Percentiles rank a stretch among this genome's conserved stretches.
These are phyloP conservation scores for Cinclus cinclus DNA, from an alignment of 2,113 vertebrate species.

Conservation along the genomic window DNA sequence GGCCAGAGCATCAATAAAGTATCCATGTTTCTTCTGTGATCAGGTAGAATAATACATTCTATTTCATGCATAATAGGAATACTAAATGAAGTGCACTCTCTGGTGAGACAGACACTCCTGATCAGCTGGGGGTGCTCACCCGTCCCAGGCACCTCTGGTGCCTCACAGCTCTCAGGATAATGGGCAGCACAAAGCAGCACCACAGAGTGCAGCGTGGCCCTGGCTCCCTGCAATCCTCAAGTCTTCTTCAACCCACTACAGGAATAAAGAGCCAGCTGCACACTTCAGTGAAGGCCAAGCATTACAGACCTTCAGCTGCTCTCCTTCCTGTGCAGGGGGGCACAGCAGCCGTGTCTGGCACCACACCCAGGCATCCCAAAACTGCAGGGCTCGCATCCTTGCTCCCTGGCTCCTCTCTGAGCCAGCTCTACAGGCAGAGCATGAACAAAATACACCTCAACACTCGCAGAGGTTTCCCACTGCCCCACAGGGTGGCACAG, in stretches of 20 bases:
- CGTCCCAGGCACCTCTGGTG: background rate
- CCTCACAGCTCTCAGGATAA: background rate
- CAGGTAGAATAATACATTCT: background rate
- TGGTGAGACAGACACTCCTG: background rate
- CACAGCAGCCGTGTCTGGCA: rapidly evolving
- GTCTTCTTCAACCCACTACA: background rate
- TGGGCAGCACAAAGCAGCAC: rapidly evolving
- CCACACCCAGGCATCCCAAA: background rate
- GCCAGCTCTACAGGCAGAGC: background rate
- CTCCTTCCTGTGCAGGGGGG: background rate
- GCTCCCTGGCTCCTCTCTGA: background rate
- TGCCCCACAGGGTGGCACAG: background rate
- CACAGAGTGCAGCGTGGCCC: rapidly evolving
- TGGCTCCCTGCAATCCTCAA: background rate
- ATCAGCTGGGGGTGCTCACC: background rate
- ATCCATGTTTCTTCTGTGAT: background rate
- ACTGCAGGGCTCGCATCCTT: rapidly evolving
- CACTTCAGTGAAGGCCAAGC: background rate
- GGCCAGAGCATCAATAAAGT: background rate
- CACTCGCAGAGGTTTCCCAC: background rate
- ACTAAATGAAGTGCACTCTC: background rate
- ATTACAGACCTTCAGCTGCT: rapidly evolving
- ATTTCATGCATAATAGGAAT: background rate
- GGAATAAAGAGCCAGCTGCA: background rate
- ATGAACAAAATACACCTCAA: rapidly evolving